Percentiles rank a stretch among this genome's conserved stretches.
These are phyloP conservation scores for Montifringilla adamsi DNA, from an alignment of 2,113 vertebrate species.

Conservation along the genomic window DNA sequence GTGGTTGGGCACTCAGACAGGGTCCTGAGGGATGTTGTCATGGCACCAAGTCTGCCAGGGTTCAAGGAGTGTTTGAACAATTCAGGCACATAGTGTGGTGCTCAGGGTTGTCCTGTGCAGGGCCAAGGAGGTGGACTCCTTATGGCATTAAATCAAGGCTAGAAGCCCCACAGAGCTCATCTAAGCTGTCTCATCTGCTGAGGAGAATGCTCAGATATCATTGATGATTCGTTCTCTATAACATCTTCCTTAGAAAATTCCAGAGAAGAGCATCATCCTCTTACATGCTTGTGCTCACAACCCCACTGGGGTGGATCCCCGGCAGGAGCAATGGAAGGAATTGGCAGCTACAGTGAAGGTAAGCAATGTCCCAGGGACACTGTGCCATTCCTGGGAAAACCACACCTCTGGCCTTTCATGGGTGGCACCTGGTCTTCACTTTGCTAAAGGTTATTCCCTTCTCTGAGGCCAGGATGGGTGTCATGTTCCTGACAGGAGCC, in stretches of 20 bases:
- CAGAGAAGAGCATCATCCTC: conserved; percentile 89
- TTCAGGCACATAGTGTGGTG: neutral
- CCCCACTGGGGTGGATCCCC: conserved; percentile 95
- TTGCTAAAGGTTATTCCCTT: neutral
- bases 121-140: neutral
- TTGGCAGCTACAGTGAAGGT: conserved; percentile 86
- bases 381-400: neutral
- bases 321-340: conserved; percentile 94
- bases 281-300: conserved; percentile 97
- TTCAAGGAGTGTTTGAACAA: neutral
- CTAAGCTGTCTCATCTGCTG: neutral
- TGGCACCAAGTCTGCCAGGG: neutral
- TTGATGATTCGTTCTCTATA: neutral
- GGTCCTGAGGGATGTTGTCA: neutral
- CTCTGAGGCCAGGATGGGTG: neutral
- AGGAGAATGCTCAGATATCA: neutral
- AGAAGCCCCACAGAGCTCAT: neutral
- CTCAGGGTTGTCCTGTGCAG: neutral
- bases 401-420: neutral
- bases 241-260: conserved; percentile 84
- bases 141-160: neutral
- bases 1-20: neutral
- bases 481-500: neutral
- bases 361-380: neutral
- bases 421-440: neutral